Percentiles rank a stretch among this genome's conserved stretches.
These are phyloP conservation scores for Palythoa grandiflora DNA, from an alignment of 92 coral and sea anemone genomes.

Conservation along the genomic window DNA sequence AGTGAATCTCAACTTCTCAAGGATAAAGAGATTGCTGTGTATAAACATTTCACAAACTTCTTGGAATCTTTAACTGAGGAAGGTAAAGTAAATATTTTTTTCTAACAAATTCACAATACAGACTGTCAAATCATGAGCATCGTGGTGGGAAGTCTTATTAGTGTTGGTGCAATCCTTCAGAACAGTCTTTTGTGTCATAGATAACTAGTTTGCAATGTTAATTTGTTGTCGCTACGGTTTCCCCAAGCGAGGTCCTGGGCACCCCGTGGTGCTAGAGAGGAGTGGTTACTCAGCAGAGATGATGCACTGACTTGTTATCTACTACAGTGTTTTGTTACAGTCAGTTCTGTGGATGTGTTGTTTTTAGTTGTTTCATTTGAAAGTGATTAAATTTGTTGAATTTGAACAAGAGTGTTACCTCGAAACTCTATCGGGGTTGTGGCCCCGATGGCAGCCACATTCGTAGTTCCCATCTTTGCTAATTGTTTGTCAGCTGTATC, in stretches of 20 bases:
- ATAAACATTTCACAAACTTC: constrained; percentile 29
- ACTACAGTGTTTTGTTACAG: not conserved
- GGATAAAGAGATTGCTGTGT: constrained; percentile 29
- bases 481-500: constrained; percentile 25
- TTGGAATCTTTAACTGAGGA: constrained; percentile 30
- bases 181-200: constrained; percentile 38
- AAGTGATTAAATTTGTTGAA: too few relatives aligned
- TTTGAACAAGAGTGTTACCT: too few relatives aligned
- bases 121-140: constrained; percentile 23
- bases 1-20: constrained; percentile 46
- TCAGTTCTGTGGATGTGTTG: not conserved
- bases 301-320: too few relatives aligned
- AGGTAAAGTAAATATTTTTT: not conserved
- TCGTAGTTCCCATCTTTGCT: constrained; percentile 31
- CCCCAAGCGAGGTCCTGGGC: not conserved
- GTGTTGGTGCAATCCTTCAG: constrained; percentile 27
- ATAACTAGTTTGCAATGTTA: constrained; percentile 31
- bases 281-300: too few relatives aligned
- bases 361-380: not conserved
- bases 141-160: constrained; percentile 23
- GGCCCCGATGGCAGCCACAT: not conserved
- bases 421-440: too few relatives aligned
- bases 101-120: constrained; percentile 31
- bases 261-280: too few relatives aligned
- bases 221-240: constrained; percentile 8